Conservation (phyloP, 2,888 invertebrate genomes). For the Nemapogon koenigi region DNA sequence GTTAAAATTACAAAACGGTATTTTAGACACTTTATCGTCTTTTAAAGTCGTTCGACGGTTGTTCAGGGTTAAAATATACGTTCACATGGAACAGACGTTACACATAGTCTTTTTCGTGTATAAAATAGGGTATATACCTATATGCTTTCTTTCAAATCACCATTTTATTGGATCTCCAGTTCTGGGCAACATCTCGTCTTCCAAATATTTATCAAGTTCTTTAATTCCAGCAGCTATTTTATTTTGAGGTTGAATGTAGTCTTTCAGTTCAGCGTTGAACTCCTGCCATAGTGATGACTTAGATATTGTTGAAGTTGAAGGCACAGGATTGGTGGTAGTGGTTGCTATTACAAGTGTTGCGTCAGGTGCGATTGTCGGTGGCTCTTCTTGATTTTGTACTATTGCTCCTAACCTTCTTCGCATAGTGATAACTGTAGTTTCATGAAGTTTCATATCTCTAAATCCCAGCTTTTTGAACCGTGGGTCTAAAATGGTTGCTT, state of each 20-base stretch:
- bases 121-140: constrained; percentile 7
- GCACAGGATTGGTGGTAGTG: too few species aligned
- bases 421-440: constrained; percentile 8
- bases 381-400: constrained; percentile 7
- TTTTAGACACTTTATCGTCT: too few species aligned
- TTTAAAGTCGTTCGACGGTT: too few species aligned
- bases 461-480: constrained; percentile 10
- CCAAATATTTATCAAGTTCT: constrained; percentile 11
- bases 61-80: constrained; percentile 13
- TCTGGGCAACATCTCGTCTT: too few species aligned
- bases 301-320: too few species aligned
- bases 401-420: constrained; percentile 8
- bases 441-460: constrained; percentile 8
- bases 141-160: constrained; percentile 10
- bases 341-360: too few species aligned
- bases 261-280: too few species aligned
- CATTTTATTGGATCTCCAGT: constrained; percentile 13
- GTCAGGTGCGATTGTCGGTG: not conserved
- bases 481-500: constrained; percentile 12
- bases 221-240: constrained; percentile 5
- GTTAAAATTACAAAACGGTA: too few species aligned
- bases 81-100: constrained; percentile 12
- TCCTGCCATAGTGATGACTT: too few species aligned
- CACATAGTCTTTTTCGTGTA: constrained; percentile 7
- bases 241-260: constrained; percentile 5